Evolutionary conservation across 2,113 vertebrate species (phyloP).

Genomic region (Tenebrosternarchus preto): DNA sequence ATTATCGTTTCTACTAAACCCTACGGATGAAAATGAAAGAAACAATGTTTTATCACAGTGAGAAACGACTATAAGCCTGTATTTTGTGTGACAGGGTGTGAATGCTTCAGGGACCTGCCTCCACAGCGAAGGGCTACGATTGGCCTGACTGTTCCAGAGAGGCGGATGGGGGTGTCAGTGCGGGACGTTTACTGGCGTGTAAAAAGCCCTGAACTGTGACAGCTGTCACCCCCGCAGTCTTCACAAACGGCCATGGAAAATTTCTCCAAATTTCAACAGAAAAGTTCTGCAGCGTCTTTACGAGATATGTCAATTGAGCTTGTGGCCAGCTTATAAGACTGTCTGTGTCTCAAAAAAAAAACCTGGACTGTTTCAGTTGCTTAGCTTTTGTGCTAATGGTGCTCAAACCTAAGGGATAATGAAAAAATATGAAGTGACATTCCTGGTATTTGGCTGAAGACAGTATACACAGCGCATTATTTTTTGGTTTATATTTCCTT

Average conservation of each 20-base stretch:
- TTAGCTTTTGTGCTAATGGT: conserved; percentile 32
- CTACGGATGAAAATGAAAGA: neutral
- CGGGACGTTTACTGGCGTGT: conserved; percentile 54
- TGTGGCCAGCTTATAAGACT: neutral
- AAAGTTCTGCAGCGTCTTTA: conserved; percentile 3
- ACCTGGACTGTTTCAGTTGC: conserved; percentile 1
- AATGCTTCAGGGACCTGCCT: conserved; percentile 29
- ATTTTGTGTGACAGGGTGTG: conserved; percentile 11
- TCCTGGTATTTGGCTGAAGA: conserved; percentile 11
- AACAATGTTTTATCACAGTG: conserved; percentile 12
- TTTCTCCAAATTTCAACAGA: conserved; percentile 23
- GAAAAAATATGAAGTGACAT: conserved; percentile 14
- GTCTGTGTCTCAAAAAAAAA: conserved; percentile 31
- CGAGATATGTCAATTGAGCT: conserved; percentile 4
- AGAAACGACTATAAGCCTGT: conserved; percentile 27
- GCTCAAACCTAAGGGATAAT: conserved; percentile 31
- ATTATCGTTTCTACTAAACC: neutral
- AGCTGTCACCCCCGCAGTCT: conserved; percentile 42
- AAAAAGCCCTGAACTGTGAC: conserved; percentile 44
- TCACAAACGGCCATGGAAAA: conserved; percentile 47
- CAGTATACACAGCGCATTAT: neutral
- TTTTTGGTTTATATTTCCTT: neutral
- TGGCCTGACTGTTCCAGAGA: conserved; percentile 34
- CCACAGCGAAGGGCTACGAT: conserved; percentile 50
- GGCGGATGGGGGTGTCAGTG: conserved; percentile 32